Base-by-base conservation (phyloP, 2,888 invertebrate genomes). In the Diarsia dahlii region DNA sequence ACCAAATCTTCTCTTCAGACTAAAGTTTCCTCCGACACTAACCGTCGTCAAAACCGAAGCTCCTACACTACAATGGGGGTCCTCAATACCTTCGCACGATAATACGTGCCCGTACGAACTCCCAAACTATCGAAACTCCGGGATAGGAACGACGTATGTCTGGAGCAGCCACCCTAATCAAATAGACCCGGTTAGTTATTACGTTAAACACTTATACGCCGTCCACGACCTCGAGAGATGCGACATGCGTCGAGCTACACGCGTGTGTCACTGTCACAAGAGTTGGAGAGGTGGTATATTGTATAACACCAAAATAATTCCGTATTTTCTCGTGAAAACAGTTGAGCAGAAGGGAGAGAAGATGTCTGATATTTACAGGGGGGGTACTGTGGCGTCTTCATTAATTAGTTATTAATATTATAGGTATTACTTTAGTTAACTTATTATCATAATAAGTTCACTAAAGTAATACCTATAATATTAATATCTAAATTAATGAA, bases 31-130 rank as follows among this genome's bases (percentile, higher is more conserved):
- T 64, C 48, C 34, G 58, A 54, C 46, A n/a, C 13, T 23, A 46
- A 82, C 78, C 74, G 70, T 78, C 62, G 73, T 82, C 82, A 69
- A 77, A 70, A 71, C 58, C 64, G 67, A 77, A 72, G 72, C 64
- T 50, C 23, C 67, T 15, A 23, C 46, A 46, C 23, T 15, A 63
- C 71, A 74, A 78, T 62, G 82, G 18, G 13, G 39, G 63, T 46
- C 56, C 71, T 71, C 65, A 60, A 69, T 58, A 70, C 69, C 72
- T 78, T 34, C 13, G n/a, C 13, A 67, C 52, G 63, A 71, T 73
- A 70, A 81, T 71, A 78, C 54, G 67, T 69, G 69, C 45, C 52
- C 2, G 46, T 46, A n/a, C 50, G n/a, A 39, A 66, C 60, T 69
- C 45, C 15, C 15, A 62, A 74, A 71, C 71, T 71, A 68, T 45